Base-by-base conservation (phyloP, 2,797 vertebrate genomes). In the Brachymystax lenok region DNA sequence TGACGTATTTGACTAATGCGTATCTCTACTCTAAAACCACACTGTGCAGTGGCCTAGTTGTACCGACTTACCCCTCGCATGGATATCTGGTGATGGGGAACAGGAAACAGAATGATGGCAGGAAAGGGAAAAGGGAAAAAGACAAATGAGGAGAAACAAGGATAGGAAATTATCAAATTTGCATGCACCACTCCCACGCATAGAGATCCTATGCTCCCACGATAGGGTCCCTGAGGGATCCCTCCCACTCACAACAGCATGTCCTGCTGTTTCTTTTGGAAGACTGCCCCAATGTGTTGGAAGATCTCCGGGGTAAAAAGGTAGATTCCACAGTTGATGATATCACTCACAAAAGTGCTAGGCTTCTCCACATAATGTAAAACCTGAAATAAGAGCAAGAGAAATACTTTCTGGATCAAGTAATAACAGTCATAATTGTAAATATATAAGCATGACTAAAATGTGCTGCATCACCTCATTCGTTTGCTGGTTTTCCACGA, bases 291-390 rank as follows among this genome's bases (percentile, higher is more conserved):
- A 0, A 99, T 99, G 79, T 98, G 96, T 87, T 96, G 95, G 90
- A 99, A 97, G 91, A 99, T 96, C 74, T 96, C 95, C 0, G 97
- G 97, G 3, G 95, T 96, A 79, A 99, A 97, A 52, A 99, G 95
- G 90, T 99, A 99, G 79, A 99, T 94, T 19, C 98, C 98, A 0
- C 98, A 99, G 94, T 99, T 99, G 91, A 99, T 99, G 90, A 99
- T 96, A 89, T 99, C 98, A 28, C 98, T 99, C 74, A 99, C 97
- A 76, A 99, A 99, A 0, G 98, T 99, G 93, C 98, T 95, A 0
- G 98, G 98, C 82, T 99, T 99, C 88, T 99, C 98, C 81, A 99
- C 98, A 0, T 99, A 99, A 92, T 99, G 98, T 81, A 98, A 87
- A n/a, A 99, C 97, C 98, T 99, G 86, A 5, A 70, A 24, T 17